Evolutionary conservation across 2,113 vertebrate species (phyloP), one percentile per base, ranked within the genome.

Genomic region (Galeopterus variegatus): DNA sequence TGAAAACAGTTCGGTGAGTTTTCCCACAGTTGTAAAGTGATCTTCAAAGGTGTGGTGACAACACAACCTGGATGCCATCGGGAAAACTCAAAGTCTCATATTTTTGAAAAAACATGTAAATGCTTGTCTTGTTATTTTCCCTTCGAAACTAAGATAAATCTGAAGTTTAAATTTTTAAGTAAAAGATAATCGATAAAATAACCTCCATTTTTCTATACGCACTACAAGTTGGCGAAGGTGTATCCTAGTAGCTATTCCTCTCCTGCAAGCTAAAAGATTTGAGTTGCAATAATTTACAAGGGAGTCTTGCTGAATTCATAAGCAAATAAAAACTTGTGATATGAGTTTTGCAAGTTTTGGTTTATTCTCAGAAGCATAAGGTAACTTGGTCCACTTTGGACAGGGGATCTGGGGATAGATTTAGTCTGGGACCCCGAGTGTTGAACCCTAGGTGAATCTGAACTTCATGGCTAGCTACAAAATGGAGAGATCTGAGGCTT

Each of bases 311-410:
- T 58, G 72, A 88, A 95, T 94, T 72, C 69, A 60, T 13, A 36
- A 93, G 23, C 64, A 64, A 84, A 70, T 72, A 17, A 2, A 69
- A n/a, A 26, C 58, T 92, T 50, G n/a, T 69, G 48, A 64, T 87
- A 60, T 81, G 84, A 65, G n/a, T 92, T 94, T 94, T 80, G 31
- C 65, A 83, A 65, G 64, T 65, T 93, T 72, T n/a, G 19, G 14
- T 52, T 96, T 94, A 45, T 69, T 80, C 60, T 92, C 33, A 73
- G 18, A 77, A 14, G 24, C 65, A 26, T 69, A 24, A 82, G 24
- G 21, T 75, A 76, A 87, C 7, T 64, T 80, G 21, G 33, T 48
- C 62, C 90, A 65, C 60, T 77, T 41, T 28, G 15, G 69, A 11
- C 56, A 83, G 45, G 48, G 12, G 7, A 17, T 12, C 21, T 67